Conservation (phyloP, 2,797 vertebrate species). For the Epinephelus awoara region DNA sequence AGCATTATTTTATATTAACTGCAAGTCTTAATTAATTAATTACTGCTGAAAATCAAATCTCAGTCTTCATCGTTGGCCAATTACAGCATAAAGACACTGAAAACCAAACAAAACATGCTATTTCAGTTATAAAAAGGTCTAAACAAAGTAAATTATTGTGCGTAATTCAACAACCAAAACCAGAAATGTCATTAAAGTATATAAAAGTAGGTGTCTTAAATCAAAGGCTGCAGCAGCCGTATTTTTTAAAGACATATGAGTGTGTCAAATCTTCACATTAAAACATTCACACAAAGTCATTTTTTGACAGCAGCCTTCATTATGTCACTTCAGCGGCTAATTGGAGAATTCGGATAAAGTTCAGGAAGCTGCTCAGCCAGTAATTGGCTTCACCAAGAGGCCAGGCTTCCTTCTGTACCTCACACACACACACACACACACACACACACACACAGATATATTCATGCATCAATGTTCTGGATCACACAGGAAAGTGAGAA, state of each 20-base stretch:
- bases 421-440: slow-evolving; percentile 9
- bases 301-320: slow-evolving; percentile 7
- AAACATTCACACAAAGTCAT: slow-evolving; percentile 3
- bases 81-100: too few species aligned
- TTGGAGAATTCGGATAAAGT: slow-evolving; percentile 39
- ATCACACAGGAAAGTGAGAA: neutral
- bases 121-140: too few species aligned
- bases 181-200: neutral
- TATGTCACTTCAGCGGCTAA: slow-evolving; percentile 35
- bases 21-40: too few species aligned
- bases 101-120: too few species aligned
- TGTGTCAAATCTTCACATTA: slow-evolving; percentile 8
- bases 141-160: too few species aligned
- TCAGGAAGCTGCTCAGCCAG: slow-evolving; percentile 25
- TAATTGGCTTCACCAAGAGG: slow-evolving; percentile 50
- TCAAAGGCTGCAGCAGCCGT: neutral
- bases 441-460: neutral
- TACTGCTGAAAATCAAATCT: too few species aligned
- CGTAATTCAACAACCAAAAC: too few species aligned
- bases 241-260: neutral
- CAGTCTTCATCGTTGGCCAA: too few species aligned
- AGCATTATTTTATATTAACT: too few species aligned
- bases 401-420: neutral
- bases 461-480: neutral
- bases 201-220: neutral